Evolutionary conservation across 2,888 invertebrate genomes (phyloP), one percentile per base, ranked within the genome.

Genomic region (Lydus trimaculatus): DNA sequence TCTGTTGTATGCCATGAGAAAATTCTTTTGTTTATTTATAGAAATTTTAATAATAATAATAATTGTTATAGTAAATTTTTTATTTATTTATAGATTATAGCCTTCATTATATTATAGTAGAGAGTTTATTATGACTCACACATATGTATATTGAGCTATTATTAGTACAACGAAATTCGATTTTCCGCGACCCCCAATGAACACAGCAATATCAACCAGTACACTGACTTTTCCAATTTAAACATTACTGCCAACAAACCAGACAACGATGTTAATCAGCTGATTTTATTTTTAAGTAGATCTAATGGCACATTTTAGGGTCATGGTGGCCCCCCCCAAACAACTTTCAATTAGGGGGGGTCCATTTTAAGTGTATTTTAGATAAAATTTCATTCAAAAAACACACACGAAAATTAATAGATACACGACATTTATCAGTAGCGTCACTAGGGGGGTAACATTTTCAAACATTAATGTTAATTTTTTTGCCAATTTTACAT

Each of bases 111-210:
- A 23, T 20, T 7, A 0, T 43, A 43, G 39, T n/a, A 43, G 43
- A 43, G 43, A 43, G 43, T 43, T n/a, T 36, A 13, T 48, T 9
- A 20, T 56, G 15, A 43, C 13, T 17, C 43, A 33, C 11, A 33
- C 33, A 33, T 43, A n/a, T 6, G 17, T 43, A 33, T n/a, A 25
- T 15, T 48, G 5, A 56, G 56, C 8, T 56, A 56, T 56, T 25
- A 9, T 56, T 56, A 25, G 23, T n/a, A 20, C 8, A 36, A 36
- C 15, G 1, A 36, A 36, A 17, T 56, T 56, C 2, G 20, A 48
- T 48, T 48, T 48, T 48, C 48, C 56, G 25, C 56, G 56, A 56
- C 56, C 56, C 56, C 56, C 56, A 56, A 56, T 56, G 56, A 56
- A 56, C 25, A 43, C 36, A 11, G 13, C 13, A 13, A n/a, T 17